Evolutionary conservation across 1,140 invertebrate genomes (phyloP).

Genomic region (Hyles euphorbiae): DNA sequence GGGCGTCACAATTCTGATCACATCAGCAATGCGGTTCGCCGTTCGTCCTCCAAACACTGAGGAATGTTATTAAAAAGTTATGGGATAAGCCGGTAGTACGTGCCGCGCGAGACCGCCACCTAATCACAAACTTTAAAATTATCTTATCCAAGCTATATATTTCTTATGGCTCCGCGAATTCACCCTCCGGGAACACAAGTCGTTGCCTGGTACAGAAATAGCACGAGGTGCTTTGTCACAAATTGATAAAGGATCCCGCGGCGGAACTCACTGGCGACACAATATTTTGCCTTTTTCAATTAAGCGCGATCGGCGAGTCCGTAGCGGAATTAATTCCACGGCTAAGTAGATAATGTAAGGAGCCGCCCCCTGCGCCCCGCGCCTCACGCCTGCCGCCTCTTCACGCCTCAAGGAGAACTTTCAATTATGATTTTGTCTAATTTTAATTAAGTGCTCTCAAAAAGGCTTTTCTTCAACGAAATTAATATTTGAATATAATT

Average conservation of each 20-base stretch:
- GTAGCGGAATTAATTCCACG: constrained; percentile 63
- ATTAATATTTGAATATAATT: constrained; percentile 76
- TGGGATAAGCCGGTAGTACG: constrained; percentile 57
- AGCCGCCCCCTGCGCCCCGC: constrained; percentile 33
- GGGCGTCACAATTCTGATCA: constrained; percentile 53
- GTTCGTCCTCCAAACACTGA: constrained; percentile 46
- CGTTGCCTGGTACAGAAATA: no score
- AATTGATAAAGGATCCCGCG: constrained; percentile 6
- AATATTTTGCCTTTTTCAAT: constrained; percentile 48
- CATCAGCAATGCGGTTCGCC: constrained; percentile 46
- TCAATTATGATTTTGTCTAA: constrained; percentile 76
- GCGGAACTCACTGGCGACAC: constrained; percentile 24
- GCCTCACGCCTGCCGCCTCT: constrained; percentile 42
- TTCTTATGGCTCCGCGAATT: no score
- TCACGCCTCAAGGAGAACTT: constrained; percentile 73
- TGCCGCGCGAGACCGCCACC: constrained; percentile 35
- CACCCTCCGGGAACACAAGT: no score
- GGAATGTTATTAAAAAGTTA: constrained; percentile 72
- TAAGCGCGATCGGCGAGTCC: constrained; percentile 37
- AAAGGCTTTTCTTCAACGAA: constrained; percentile 71
- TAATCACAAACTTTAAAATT: constrained; percentile 60
- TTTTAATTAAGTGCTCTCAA: constrained; percentile 75
- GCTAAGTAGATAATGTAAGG: constrained; percentile 71
- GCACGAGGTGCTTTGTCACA: constrained; percentile 1
- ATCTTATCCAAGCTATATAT: constrained; percentile 19